Conservation (phyloP, 2,888 invertebrate species). For the Ochlodes sylvanus region DNA sequence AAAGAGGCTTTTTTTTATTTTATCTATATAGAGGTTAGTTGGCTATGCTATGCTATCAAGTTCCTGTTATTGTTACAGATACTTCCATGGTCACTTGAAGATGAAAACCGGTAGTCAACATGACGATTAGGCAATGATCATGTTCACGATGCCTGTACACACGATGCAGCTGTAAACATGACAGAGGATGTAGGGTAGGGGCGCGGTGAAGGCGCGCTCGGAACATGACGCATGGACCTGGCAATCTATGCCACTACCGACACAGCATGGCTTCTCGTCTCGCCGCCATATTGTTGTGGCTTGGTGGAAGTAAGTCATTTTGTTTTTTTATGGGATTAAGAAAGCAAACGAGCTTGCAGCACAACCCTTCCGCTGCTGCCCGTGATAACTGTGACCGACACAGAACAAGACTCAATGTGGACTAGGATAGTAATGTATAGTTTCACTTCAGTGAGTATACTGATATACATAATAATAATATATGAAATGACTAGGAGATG, state of each 20-base stretch:
- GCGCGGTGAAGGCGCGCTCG: conserved; percentile 59
- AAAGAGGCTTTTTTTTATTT: no score
- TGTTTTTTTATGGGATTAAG: no score
- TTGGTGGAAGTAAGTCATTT: conserved; percentile 73
- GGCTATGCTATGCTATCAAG: no score
- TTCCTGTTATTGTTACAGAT: conserved; percentile 63
- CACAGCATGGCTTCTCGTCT: conserved; percentile 73
- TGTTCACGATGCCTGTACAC: conserved; percentile 47
- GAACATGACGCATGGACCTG: conserved; percentile 65
- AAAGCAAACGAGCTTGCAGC: background rate
- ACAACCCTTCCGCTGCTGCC: no score
- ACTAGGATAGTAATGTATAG: no score
- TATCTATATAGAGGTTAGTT: no score
- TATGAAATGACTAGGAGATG: no score
- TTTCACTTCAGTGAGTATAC: no score
- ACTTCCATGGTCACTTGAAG: conserved; percentile 54
- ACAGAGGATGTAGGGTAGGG: conserved; percentile 56
- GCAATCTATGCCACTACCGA: conserved; percentile 45
- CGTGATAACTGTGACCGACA: no score
- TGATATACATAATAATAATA: no score
- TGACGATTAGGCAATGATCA: conserved; percentile 49
- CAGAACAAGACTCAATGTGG: no score
- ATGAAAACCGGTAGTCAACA: conserved; percentile 46
- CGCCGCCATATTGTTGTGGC: conserved; percentile 73
- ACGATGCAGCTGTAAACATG: conserved; percentile 63